Base-by-base conservation (phyloP, 1,140 invertebrate genomes). In the Eurosta solidaginis region DNA sequence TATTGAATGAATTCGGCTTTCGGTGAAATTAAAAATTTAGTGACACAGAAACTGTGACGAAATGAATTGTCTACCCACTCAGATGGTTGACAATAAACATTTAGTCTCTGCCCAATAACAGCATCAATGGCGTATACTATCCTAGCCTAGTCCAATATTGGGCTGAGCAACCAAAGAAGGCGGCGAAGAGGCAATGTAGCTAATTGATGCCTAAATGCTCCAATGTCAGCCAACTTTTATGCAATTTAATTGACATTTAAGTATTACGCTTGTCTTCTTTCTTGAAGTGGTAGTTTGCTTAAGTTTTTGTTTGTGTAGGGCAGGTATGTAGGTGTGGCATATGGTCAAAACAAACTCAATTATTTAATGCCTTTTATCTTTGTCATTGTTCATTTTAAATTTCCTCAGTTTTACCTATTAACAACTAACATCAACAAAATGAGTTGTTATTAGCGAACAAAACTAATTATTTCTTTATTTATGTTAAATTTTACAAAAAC, bases 211-310 rank as follows among this genome's bases (percentile, higher is more conserved):
- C 27, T 17, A 40, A 68, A 68, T 68, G 33, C 40, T 33, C n/a
- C 40, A 33, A 29, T 68, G 59, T 68, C 59, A 42, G 27, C 33
- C 59, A 68, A 68, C 33, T 68, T 68, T 68, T 40, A 20, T 68
- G 59, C 33, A 29, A 40, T 68, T 68, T 68, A 68, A 68, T 68
- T 68, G 59, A n/a, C 33, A 68, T 68, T 68, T 68, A 17, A 68
- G 17, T 68, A 3, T n/a, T n/a, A n/a, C n/a, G 9, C 59, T 36
- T 27, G 0, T 68, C 6, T 9, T 2, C 14, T 68, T 59, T 33
- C 29, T 17, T 33, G 27, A 33, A 59, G 27, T 36, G 54, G 10
- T 29, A 17, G 14, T 68, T 40, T 20, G 36, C 12, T 59, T n/a
- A n/a, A 14, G 1, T n/a, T n/a, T 59, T 59, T 29, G 3, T 3